Percentiles rank a stretch among this genome's conserved stretches.
These are phyloP conservation scores for Prosapia bicincta DNA, from an alignment of 2,888 invertebrate genomes.

Conservation along the genomic window DNA sequence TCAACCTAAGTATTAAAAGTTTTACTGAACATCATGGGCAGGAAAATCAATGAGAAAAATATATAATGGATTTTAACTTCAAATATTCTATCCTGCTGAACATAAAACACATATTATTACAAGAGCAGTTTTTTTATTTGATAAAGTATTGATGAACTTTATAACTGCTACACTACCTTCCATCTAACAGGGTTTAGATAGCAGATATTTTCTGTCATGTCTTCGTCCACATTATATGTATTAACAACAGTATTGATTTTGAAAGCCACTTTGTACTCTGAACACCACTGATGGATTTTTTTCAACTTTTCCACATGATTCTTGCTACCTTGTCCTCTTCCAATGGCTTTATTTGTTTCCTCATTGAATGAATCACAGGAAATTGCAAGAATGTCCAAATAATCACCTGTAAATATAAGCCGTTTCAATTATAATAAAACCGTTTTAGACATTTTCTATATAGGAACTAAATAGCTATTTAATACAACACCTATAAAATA, in stretches of 20 bases:
- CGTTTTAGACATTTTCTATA: too few species aligned
- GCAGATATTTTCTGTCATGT: slow-evolving; percentile 48
- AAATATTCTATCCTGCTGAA: too few species aligned
- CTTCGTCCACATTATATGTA: slow-evolving; percentile 49
- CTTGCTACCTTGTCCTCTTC: slow-evolving; percentile 46
- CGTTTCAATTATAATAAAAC: neutral
- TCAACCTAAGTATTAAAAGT: too few species aligned
- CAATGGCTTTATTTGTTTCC: slow-evolving; percentile 49
- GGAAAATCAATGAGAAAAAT: too few species aligned
- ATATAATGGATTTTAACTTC: too few species aligned
- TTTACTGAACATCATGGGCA: too few species aligned
- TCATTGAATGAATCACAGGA: slow-evolving; percentile 53
- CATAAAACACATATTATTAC: too few species aligned
- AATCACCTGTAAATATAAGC: slow-evolving; percentile 30
- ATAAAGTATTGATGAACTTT: too few species aligned
- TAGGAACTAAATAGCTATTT: too few species aligned
- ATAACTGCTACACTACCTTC: slow-evolving; percentile 38
- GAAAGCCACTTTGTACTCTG: slow-evolving; percentile 48
- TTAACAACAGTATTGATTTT: slow-evolving; percentile 55
- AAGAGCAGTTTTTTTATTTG: too few species aligned
- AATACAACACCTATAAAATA: too few species aligned
- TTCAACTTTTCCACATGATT: slow-evolving; percentile 48
- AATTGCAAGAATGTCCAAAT: slow-evolving; percentile 51
- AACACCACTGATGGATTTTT: slow-evolving; percentile 48
- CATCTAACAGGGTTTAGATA: slow-evolving; percentile 48